These are phyloP conservation scores for Nibea coibor DNA, from an alignment of 2,113 vertebrate species.

Conservation along the genomic window DNA sequence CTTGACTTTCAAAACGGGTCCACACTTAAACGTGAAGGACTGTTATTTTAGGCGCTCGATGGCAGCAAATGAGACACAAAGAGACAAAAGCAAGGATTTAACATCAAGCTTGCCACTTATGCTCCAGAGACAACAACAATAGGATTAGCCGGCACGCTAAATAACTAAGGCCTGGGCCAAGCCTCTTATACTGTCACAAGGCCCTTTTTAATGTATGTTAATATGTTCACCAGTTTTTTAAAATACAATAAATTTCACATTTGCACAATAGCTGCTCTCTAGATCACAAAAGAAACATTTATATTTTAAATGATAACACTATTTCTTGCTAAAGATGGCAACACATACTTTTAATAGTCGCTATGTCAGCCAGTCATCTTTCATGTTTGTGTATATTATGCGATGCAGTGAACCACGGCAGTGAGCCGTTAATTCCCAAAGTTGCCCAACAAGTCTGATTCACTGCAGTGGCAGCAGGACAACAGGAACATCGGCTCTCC, in stretches of 20 bases:
- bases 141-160: slow-evolving; percentile 68
- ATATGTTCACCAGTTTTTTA: slow-evolving; percentile 34
- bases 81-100: slow-evolving; percentile 65
- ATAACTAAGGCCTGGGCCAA: slow-evolving; percentile 57
- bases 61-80: slow-evolving; percentile 49
- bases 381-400: slow-evolving; percentile 35
- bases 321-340: not conserved
- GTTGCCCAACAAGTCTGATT: slow-evolving; percentile 48
- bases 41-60: slow-evolving; percentile 42
- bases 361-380: not conserved
- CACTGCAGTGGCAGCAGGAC: not conserved
- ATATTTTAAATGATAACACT: not conserved
- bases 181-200: slow-evolving; percentile 62
- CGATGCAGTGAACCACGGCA: not conserved
- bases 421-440: slow-evolving; percentile 17
- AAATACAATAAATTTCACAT: not conserved
- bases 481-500: slow-evolving; percentile 51
- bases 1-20: slow-evolving; percentile 45
- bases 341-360: not conserved
- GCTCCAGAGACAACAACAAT: slow-evolving; percentile 68
- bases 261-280: not conserved
- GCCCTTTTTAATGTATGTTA: slow-evolving; percentile 50
- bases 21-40: slow-evolving; percentile 35
- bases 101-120: slow-evolving; percentile 61
- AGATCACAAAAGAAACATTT: not conserved